Evolutionary conservation across 2,113 vertebrate genomes (phyloP).

Genomic region (Chaenogobius annularis): DNA sequence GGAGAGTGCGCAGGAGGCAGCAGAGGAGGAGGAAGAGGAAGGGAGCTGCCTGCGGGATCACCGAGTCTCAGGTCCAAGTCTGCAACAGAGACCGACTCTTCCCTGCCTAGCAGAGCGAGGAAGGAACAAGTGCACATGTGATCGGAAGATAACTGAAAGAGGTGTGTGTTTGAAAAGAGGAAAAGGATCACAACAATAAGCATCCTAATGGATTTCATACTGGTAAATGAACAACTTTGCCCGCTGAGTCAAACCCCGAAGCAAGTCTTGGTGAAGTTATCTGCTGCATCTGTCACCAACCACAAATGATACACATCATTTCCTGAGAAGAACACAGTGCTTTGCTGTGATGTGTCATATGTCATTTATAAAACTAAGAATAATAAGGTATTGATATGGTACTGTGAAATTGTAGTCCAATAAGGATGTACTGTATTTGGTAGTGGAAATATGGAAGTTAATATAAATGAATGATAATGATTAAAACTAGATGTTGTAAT

Average conservation of each 20-base stretch:
- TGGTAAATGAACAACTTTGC: background rate
- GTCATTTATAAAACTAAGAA: background rate
- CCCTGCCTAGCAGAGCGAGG: constrained; percentile 70
- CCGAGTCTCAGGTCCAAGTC: constrained; percentile 83
- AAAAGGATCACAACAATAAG: background rate
- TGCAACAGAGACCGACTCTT: constrained; percentile 79
- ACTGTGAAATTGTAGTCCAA: too few species aligned
- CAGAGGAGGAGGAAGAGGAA: constrained; percentile 53
- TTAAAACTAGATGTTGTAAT: too few species aligned
- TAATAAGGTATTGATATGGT: background rate
- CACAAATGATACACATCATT: background rate
- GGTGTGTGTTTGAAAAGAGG: background rate
- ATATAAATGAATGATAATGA: too few species aligned
- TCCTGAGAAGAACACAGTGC: background rate
- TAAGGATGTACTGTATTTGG: too few species aligned
- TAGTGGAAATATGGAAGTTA: too few species aligned
- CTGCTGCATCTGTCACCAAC: background rate
- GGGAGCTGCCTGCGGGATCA: constrained; percentile 64
- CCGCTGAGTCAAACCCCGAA: background rate
- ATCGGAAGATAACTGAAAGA: background rate
- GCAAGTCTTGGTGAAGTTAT: background rate
- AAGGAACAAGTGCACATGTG: constrained; percentile 4
- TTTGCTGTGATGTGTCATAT: background rate
- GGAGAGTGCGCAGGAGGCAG: constrained; percentile 62
- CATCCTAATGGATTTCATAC: background rate